Evolutionary conservation across 2,113 vertebrate species (phyloP).

Genomic region (Hymenochirus boettgeri): DNA sequence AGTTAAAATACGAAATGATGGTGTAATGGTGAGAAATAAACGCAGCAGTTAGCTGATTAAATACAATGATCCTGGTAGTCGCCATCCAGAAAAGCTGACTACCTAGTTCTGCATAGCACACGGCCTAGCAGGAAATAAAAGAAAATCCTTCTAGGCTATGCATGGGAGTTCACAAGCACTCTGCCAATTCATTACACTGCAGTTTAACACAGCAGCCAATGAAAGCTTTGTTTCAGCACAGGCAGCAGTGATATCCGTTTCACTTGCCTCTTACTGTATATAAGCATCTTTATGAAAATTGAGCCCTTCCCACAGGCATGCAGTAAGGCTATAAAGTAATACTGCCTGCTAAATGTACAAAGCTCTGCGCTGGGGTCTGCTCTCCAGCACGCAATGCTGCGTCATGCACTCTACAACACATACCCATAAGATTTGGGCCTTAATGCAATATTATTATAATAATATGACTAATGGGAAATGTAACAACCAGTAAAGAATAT

Average conservation of each 20-base stretch:
- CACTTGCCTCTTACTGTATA: slow-evolving; percentile 13
- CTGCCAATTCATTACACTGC: slow-evolving; percentile 29
- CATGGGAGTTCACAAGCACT: slow-evolving; percentile 3
- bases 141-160: slow-evolving; percentile 3
- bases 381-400: slow-evolving; percentile 31
- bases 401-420: slow-evolving; percentile 26
- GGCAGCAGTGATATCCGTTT: slow-evolving; percentile 2
- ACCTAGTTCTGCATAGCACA: not conserved
- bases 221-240: slow-evolving; percentile 11
- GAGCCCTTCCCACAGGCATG: slow-evolving; percentile 24
- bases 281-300: slow-evolving; percentile 13
- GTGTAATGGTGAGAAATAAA: not conserved
- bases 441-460: not conserved
- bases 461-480: slow-evolving; percentile 2
- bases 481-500: not conserved
- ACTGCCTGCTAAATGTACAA: slow-evolving; percentile 28
- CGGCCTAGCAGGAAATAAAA: slow-evolving; percentile 15
- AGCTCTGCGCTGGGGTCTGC: slow-evolving; percentile 12
- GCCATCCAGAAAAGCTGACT: not conserved
- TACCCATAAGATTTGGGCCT: slow-evolving; percentile 8
- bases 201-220: slow-evolving; percentile 9
- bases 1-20: not conserved
- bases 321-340: slow-evolving; percentile 11
- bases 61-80: not conserved
- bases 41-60: not conserved